Evolutionary conservation across 2,888 invertebrate genomes (phyloP).

Genomic region (Lamellibrachia columna): DNA sequence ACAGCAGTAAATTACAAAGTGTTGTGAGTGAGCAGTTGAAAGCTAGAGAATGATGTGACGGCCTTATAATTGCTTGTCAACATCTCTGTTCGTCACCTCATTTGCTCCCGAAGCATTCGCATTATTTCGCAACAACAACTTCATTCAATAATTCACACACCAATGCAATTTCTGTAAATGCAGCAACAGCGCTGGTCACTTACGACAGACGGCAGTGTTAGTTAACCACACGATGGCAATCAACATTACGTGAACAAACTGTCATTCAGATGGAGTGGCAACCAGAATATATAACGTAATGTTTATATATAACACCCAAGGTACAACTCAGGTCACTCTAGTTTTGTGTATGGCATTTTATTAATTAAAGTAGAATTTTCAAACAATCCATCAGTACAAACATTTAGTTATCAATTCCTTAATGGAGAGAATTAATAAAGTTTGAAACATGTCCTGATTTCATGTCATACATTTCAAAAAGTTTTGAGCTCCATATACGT

Average conservation of each 20-base stretch:
- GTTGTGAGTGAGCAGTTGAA: background rate
- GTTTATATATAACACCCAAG: background rate
- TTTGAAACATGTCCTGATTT: background rate
- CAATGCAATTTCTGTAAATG: background rate
- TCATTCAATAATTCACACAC: conserved; percentile 11
- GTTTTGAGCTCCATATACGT: too few species aligned
- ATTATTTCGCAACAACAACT: conserved; percentile 12
- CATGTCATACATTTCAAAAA: too few species aligned
- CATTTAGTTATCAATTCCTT: background rate
- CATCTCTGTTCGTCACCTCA: background rate
- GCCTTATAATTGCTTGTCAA: background rate
- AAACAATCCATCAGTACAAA: background rate
- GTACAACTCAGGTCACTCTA: background rate
- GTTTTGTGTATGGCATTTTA: background rate
- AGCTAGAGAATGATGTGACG: background rate
- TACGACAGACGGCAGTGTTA: background rate
- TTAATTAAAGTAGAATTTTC: background rate
- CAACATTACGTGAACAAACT: background rate
- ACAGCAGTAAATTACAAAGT: background rate
- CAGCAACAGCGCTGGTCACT: background rate
- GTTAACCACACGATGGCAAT: background rate
- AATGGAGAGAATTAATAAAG: background rate
- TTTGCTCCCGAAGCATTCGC: background rate
- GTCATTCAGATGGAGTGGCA: background rate
- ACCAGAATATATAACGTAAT: background rate